Conservation (phyloP, 2,888 invertebrate species). For the Drosophila mimica region DNA sequence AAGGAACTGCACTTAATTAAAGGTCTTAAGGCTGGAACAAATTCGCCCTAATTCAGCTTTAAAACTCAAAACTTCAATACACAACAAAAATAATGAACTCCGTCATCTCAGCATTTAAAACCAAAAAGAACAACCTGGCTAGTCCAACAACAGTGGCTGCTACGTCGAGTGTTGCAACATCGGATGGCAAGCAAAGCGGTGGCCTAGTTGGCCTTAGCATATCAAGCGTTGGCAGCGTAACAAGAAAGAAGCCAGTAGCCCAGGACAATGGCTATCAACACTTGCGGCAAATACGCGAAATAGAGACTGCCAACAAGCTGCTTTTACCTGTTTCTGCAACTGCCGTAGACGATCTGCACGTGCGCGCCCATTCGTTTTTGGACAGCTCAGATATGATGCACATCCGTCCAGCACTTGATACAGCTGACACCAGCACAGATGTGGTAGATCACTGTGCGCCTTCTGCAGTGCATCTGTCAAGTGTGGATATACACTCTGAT, state of each 20-base stretch:
- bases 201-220: conserved; percentile 49
- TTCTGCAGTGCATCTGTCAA: conserved; percentile 59
- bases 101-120: conserved; percentile 85
- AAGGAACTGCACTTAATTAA: conserved; percentile 3
- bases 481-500: conserved; percentile 55
- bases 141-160: conserved; percentile 30
- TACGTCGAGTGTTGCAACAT: conserved; percentile 17
- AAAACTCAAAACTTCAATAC: conserved; percentile 6
- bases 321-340: conserved; percentile 80
- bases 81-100: conserved; percentile 83
- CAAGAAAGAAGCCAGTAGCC: conserved; percentile 73
- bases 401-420: conserved; percentile 60
- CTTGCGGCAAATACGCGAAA: conserved; percentile 84
- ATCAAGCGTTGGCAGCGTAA: conserved; percentile 51
- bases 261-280: conserved; percentile 85
- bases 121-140: conserved; percentile 76
- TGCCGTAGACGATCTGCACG: conserved; percentile 71
- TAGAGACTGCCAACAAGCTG: conserved; percentile 84
- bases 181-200: conserved; percentile 41
- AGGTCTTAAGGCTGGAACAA: conserved; percentile 11
- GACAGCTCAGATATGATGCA: conserved; percentile 51
- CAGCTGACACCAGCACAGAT: conserved; percentile 56
- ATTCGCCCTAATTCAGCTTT: conserved; percentile 5
- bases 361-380: conserved; percentile 35
- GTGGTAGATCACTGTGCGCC: conserved; percentile 75